A percentile compares a stretch with the other conserved stretches of the same genome.
Evolutionary conservation across 2,113 vertebrate species (phyloP).

Genomic region (Copsychus sechellarum): DNA sequence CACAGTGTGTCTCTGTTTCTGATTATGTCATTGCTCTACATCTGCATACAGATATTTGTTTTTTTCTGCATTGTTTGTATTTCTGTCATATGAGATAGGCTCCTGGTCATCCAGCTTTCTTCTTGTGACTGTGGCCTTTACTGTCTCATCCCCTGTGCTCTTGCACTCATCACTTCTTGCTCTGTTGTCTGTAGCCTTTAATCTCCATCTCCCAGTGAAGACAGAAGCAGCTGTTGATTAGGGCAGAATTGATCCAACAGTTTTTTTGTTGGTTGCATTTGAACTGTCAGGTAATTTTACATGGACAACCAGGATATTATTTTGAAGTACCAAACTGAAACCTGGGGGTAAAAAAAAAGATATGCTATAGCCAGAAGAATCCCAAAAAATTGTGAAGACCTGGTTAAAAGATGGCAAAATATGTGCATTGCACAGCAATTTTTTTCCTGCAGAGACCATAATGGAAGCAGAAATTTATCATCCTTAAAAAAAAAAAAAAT

Average conservation of each 20-base stretch:
- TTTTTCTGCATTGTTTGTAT: not conserved
- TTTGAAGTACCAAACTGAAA: not conserved
- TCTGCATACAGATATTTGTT: not conserved
- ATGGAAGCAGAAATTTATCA: not conserved
- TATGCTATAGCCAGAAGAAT: not conserved
- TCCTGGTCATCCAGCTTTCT: not conserved
- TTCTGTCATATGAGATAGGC: not conserved
- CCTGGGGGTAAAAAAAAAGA: rapidly evolving
- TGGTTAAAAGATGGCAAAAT: not conserved
- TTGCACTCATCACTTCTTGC: not conserved
- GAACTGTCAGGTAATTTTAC: not conserved
- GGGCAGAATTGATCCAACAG: not conserved
- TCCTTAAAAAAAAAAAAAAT: not conserved
- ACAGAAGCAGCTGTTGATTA: not conserved
- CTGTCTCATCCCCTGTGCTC: rapidly evolving
- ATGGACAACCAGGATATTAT: not conserved
- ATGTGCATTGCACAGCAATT: not conserved
- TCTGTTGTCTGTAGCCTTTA: not conserved
- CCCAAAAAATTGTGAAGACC: not conserved
- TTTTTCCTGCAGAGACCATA: not conserved
- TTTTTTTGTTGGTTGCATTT: not conserved
- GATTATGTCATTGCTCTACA: not conserved
- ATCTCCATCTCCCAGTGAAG: not conserved
- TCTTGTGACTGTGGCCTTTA: not conserved
- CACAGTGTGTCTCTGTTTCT: not conserved